These are phyloP conservation scores for Pediacus dermestoides DNA, from an alignment of 2,888 invertebrate species.

Conservation along the genomic window DNA sequence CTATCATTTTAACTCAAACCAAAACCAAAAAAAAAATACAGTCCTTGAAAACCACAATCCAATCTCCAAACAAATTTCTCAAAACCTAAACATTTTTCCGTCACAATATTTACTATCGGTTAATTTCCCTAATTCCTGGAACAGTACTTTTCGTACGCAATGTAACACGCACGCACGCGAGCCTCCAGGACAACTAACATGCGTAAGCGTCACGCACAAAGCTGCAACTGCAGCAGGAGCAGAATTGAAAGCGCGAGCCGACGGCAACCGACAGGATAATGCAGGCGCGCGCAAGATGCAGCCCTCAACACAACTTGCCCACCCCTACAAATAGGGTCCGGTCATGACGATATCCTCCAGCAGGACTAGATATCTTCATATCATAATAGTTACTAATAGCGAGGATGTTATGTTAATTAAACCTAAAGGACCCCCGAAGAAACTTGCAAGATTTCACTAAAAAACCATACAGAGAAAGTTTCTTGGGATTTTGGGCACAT, in stretches of 20 bases:
- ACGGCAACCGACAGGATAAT: slow-evolving; percentile 26
- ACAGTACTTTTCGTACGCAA: slow-evolving; percentile 2
- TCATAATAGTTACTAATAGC: too few species aligned
- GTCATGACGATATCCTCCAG: too few species aligned
- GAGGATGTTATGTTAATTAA: too few species aligned
- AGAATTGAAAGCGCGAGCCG: slow-evolving; percentile 14
- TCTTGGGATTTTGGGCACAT: slow-evolving; percentile 36
- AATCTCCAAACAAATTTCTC: background rate
- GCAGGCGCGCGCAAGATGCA: slow-evolving; percentile 51
- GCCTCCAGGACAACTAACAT: slow-evolving; percentile 28
- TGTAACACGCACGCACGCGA: slow-evolving; percentile 28
- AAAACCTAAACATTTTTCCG: background rate
- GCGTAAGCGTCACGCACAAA: slow-evolving; percentile 40
- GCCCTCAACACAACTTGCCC: slow-evolving; percentile 28
- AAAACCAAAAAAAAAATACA: too few species aligned
- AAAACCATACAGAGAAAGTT: too few species aligned
- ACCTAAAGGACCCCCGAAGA: too few species aligned
- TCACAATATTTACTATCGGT: background rate
- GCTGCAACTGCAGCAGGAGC: slow-evolving; percentile 44
- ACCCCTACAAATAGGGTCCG: slow-evolving; percentile 29
- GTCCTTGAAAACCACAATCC: background rate
- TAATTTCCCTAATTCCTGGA: background rate
- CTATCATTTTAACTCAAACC: slow-evolving; percentile 20
- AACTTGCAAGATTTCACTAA: too few species aligned
- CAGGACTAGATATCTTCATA: too few species aligned